A percentile compares a stretch with the other conserved stretches of the same genome.
phyloP scores from a whole-genome alignment of 2,113 vertebrate species.

The Sialia sialis region DNA sequence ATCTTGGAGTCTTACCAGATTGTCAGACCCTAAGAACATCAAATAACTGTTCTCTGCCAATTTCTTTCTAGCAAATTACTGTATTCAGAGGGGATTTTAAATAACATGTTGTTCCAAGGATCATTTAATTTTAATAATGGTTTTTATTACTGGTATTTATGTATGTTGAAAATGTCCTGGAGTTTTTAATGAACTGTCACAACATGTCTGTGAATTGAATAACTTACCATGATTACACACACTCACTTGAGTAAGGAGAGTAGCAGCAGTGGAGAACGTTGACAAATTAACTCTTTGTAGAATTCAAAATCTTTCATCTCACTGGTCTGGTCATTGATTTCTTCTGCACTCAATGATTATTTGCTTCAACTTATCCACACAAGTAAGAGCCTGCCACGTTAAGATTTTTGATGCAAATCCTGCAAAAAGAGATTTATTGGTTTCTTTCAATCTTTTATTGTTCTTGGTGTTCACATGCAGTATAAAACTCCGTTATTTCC shows the following conservation, averaged over 20 bases:
- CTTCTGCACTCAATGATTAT: not conserved
- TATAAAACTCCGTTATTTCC: not conserved
- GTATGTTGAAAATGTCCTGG: not conserved
- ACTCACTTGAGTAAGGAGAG: not conserved
- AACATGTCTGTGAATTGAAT: not conserved
- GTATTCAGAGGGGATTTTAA: not conserved
- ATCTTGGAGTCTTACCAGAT: not conserved
- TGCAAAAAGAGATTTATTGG: not conserved
- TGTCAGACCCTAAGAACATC: not conserved
- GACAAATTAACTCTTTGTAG: not conserved
- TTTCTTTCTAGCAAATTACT: not conserved
- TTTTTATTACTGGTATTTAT: not conserved
- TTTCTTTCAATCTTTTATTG: not conserved
- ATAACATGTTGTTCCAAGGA: not conserved
- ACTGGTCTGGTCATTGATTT: not conserved
- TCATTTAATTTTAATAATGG: conserved; percentile 9
- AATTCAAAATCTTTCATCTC: not conserved
- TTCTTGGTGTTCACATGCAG: not conserved
- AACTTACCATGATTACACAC: not conserved
- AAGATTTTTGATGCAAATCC: not conserved
- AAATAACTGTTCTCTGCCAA: not conserved
- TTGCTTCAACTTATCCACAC: not conserved
- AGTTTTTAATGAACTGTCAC: not conserved
- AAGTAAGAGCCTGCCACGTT: not conserved
- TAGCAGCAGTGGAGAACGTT: not conserved